These are phyloP conservation scores for Phataginus tricuspis DNA, from an alignment of 2,797 vertebrate genomes.

Conservation along the genomic window DNA sequence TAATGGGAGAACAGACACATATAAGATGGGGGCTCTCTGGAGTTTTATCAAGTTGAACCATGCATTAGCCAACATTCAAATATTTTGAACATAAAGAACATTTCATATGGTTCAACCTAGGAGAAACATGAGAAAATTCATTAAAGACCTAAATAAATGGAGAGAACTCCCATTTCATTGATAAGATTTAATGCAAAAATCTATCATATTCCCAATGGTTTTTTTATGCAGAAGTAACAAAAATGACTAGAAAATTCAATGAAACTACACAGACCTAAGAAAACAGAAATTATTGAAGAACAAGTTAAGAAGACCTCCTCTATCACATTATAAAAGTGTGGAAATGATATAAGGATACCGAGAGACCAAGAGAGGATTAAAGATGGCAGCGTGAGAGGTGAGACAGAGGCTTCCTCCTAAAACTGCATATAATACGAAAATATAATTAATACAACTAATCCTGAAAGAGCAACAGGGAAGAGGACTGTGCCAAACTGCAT, in stretches of 20 bases:
- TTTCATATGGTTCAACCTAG: background rate
- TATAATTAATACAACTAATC: no score
- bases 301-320: background rate
- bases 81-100: background rate
- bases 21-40: background rate
- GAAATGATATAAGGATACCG: background rate
- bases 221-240: background rate
- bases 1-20: background rate
- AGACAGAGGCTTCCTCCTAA: no score
- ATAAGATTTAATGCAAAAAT: background rate
- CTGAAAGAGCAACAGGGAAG: no score
- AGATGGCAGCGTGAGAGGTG: no score
- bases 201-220: background rate
- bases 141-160: background rate
- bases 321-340: background rate
- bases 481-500: no score
- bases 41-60: background rate
- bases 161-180: background rate
- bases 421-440: no score
- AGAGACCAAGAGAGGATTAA: background rate
- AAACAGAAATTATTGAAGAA: conserved; percentile 10
- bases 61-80: background rate
- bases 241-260: background rate
- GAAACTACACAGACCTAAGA: conserved; percentile 3
- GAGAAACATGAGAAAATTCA: background rate